These are phyloP conservation scores for Sinonovacula constricta DNA, from an alignment of 1,140 invertebrate species.

Conservation along the genomic window DNA sequence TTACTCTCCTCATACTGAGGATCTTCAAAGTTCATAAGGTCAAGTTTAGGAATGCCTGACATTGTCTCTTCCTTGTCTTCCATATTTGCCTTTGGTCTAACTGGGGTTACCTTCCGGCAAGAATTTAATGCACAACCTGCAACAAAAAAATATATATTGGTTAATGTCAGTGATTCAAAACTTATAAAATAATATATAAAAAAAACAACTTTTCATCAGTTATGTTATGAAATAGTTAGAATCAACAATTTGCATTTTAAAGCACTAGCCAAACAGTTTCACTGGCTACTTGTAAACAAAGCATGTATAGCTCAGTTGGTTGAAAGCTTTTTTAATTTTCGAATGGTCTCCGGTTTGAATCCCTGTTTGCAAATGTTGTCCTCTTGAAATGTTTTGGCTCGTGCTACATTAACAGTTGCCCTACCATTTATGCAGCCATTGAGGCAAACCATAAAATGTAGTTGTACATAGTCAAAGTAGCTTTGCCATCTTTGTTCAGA, in stretches of 20 bases:
- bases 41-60: constrained; percentile 58
- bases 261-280: not conserved
- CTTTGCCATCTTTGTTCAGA: too few species aligned
- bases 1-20: constrained; percentile 78
- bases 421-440: too few species aligned
- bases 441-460: too few species aligned
- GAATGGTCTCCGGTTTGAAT: too few species aligned
- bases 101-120: not conserved
- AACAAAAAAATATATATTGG: not conserved
- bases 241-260: not conserved
- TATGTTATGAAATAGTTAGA: too few species aligned
- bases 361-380: too few species aligned
- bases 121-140: not conserved
- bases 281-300: not conserved
- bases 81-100: not conserved
- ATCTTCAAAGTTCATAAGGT: constrained; percentile 80
- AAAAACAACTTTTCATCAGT: too few species aligned
- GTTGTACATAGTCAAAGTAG: too few species aligned
- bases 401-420: too few species aligned
- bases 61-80: not conserved
- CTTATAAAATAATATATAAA: too few species aligned
- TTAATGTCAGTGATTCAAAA: not conserved
- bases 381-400: too few species aligned
- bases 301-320: not conserved
- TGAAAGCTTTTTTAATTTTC: not conserved